Base-by-base conservation (phyloP, 2,888 invertebrate genomes). In the Carabus problematicus region DNA sequence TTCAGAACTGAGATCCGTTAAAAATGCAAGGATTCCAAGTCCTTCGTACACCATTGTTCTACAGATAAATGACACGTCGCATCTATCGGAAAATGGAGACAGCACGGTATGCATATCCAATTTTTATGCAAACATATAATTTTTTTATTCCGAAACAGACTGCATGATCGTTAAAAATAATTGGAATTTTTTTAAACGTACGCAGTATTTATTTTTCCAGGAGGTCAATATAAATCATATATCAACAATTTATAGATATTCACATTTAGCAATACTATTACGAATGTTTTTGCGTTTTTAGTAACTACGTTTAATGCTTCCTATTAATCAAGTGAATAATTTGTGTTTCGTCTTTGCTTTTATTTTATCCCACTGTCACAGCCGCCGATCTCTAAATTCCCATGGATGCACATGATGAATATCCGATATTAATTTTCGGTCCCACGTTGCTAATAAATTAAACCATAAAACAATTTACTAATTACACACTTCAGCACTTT, bases 61-160 rank as follows among this genome's bases (percentile, higher is more conserved):
- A 49, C 83, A 84, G 75, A 84, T 87, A 4, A 84, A 79, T 18
- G 88, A 88, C 74, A 82, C 82, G 71, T 82, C 85, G 11, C 77
- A 86, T 14, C 75, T 82, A 6, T 76, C 79, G 1, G 77, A 79
- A 74, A 78, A 71, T 74, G 82, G 76, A 74, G 82, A 73, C 67
- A 80, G 76, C 77, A 81, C 78, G 82, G 86, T 79, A 76, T 84
- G 75, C 78, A 52, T 52, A 52, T 14, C 16, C 14, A 52, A 47
- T 14, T 47, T 8, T 14, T 14, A 16, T 18, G 19, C 16, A 52
- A 8, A n/a, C 4, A 18, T 52, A 18, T 52, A 18, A 52, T 52
- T 52, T 52, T 19, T 52, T 52, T 52, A 18, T 16, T 12, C 52
- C 18, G 18, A 18, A 49, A 3, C 18, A 52, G 7, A 18, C 49